These are phyloP conservation scores for Ophion costatus DNA, from an alignment of 2,888 invertebrate species.

Conservation along the genomic window DNA sequence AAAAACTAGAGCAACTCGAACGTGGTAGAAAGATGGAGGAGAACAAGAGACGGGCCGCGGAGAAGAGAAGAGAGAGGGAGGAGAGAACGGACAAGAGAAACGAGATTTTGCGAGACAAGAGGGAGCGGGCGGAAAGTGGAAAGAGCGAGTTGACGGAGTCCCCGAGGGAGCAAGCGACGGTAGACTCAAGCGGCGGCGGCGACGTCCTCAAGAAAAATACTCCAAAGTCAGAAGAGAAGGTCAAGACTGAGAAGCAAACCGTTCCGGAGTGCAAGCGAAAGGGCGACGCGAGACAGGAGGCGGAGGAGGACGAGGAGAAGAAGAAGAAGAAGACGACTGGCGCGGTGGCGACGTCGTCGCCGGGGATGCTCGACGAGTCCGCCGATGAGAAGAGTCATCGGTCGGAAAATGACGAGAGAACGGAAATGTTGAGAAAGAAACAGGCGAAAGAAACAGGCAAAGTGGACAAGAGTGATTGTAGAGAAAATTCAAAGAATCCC, in stretches of 20 bases:
- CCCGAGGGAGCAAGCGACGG: constrained; percentile 66
- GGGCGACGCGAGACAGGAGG: constrained; percentile 51
- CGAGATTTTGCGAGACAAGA: constrained; percentile 75
- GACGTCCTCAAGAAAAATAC: constrained; percentile 71
- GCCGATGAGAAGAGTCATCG: constrained; percentile 62
- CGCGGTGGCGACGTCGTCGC: background rate
- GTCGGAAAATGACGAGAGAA: constrained; percentile 64
- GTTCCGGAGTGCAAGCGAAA: constrained; percentile 71
- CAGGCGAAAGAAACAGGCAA: constrained; percentile 80
- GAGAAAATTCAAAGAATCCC: constrained; percentile 75
- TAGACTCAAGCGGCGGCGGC: constrained; percentile 28
- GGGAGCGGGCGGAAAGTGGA: constrained; percentile 72
- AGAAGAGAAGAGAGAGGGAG: constrained; percentile 72
- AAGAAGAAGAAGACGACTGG: constrained; percentile 62
- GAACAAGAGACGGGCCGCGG: constrained; percentile 68
- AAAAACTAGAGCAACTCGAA: constrained; percentile 62
- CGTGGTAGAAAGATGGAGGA: constrained; percentile 72
- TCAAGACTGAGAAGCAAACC: constrained; percentile 70
- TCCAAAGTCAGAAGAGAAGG: constrained; percentile 75
- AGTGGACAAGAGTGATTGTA: constrained; percentile 74
- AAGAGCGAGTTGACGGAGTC: constrained; percentile 69
- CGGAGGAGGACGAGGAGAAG: constrained; percentile 68
- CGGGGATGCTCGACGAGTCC: constrained; percentile 39
- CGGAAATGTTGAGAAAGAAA: constrained; percentile 73
- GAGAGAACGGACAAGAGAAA: constrained; percentile 69